These are phyloP conservation scores for Lagodon rhomboides DNA, from an alignment of 2,797 vertebrate genomes.

Conservation along the genomic window DNA sequence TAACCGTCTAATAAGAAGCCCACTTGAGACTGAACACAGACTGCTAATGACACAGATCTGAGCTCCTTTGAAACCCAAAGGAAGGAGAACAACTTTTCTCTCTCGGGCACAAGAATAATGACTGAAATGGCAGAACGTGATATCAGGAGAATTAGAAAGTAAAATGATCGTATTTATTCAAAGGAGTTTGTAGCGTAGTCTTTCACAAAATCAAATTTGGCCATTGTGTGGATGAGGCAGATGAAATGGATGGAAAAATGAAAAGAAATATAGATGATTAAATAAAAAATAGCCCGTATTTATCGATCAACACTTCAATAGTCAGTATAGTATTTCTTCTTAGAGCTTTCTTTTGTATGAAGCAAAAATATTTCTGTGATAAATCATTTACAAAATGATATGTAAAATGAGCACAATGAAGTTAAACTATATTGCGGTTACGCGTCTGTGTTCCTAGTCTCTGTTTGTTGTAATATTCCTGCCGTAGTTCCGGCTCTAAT, in stretches of 20 bases:
- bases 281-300: too few relatives aligned
- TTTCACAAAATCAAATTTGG: neutral
- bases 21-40: conserved; percentile 37
- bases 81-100: conserved; percentile 22
- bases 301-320: too few relatives aligned
- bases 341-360: neutral
- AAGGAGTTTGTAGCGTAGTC: neutral
- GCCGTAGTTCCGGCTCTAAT: conserved; percentile 45
- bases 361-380: neutral
- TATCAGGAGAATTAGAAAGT: neutral
- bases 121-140: neutral
- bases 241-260: too few relatives aligned
- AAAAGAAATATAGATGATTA: neutral
- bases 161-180: neutral
- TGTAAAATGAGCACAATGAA: neutral
- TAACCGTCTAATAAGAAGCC: conserved; percentile 22
- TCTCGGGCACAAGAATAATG: neutral
- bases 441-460: conserved; percentile 17
- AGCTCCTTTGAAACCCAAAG: conserved; percentile 34
- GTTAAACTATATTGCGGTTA: conserved; percentile 2
- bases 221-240: neutral
- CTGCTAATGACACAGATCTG: conserved; percentile 30
- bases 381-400: conserved; percentile 10
- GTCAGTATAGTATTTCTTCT: neutral
- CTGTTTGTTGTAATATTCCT: conserved; percentile 42